Evolutionary conservation across 1,140 invertebrate species (phyloP), one percentile per base, ranked within the genome.

Genomic region (Anastrepha ludens): DNA sequence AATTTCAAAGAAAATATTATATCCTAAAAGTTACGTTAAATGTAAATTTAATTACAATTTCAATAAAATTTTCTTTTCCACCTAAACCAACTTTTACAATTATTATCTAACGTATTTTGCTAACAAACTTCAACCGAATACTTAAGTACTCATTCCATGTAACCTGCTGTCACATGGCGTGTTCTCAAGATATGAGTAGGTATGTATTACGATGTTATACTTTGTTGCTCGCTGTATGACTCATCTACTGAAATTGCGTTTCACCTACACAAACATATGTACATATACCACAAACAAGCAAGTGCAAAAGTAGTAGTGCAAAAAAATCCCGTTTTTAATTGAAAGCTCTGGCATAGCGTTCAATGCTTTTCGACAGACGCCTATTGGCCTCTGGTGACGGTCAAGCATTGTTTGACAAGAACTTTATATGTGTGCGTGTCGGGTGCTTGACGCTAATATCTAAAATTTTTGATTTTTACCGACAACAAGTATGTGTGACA

Each of bases 161-260:
- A 81, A 81, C n/a, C 47, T 29, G n/a, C n/a, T n/a, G n/a, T 81
- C 74, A 81, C 74, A 81, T 81, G 74, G 55, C 74, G 74, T 81
- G 74, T 58, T 1, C 47, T 81, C 74, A 20, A 58, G 8, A 62
- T 62, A 62, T n/a, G 47, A 81, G 9, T 81, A 29, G 6, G 2
- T 9, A 81, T 15, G 47, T n/a, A n/a, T 20, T 13, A 1, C 13
- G n/a, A 8, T 81, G 9, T 8, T 81, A 15, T 74, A 3, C 47
- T 13, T 50, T 55, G 11, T 81, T 29, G 74, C n/a, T 58, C 50
- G 13, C 15, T 4, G 17, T 50, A 55, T 81, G 74, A 81, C 47
- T 81, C 74, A 81, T 81, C 7, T 2, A 3, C 47, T 55, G 44
- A 81, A 81, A 81, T 81, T 81, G 74, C 47, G 74, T 29, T 81